phyloP scores from a whole-genome alignment of 2,888 invertebrate species.

The Strigamia maritima region DNA sequence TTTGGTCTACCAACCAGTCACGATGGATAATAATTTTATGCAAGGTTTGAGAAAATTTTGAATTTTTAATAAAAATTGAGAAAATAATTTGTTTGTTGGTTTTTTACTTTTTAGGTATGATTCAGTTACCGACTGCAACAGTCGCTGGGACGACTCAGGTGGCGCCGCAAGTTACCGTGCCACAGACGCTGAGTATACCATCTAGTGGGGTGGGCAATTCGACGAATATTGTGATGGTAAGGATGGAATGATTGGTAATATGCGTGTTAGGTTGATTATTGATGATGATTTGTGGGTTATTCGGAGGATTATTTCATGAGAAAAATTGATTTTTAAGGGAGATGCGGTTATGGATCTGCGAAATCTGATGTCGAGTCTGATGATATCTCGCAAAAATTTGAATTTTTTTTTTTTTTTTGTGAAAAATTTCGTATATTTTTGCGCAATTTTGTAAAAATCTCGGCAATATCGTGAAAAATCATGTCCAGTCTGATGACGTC shows the following conservation, averaged over 20 bases:
- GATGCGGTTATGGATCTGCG: too few species aligned
- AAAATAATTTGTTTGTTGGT: not conserved
- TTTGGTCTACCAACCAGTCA: conserved; percentile 78
- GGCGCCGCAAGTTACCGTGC: conserved; percentile 42
- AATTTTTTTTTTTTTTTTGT: too few species aligned
- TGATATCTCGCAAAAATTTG: too few species aligned
- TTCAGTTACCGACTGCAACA: conserved; percentile 60
- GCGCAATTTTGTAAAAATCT: too few species aligned
- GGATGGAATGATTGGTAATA: not conserved
- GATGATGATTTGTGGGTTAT: not conserved
- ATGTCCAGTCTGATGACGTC: too few species aligned
- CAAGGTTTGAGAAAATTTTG: conserved; percentile 39
- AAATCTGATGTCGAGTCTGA: too few species aligned
- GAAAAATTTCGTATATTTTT: too few species aligned
- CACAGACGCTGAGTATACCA: conserved; percentile 44
- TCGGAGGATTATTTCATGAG: too few species aligned
- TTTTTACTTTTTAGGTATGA: conserved; percentile 66
- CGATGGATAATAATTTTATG: conserved; percentile 54
- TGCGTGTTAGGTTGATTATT: too few species aligned
- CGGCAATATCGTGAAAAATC: too few species aligned
- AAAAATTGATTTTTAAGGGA: too few species aligned
- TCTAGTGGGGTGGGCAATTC: conserved; percentile 42
- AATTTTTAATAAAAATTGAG: not conserved
- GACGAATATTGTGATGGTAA: conserved; percentile 47
- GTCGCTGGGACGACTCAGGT: conserved; percentile 49